phyloP scores from a whole-genome alignment of 2,888 invertebrate species.

The Prosopocoilus inquinatus region DNA sequence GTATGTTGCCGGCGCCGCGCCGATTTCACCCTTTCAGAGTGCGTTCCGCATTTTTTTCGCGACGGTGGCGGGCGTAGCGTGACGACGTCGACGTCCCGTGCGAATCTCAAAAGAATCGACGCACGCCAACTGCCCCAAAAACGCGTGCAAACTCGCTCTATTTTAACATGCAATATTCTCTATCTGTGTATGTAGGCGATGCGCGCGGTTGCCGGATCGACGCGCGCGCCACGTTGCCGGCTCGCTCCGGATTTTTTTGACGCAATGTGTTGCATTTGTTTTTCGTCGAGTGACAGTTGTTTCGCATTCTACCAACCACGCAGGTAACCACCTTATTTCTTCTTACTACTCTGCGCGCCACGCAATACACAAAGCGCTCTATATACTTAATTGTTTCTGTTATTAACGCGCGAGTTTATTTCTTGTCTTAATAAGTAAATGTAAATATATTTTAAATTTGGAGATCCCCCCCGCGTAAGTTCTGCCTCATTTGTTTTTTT shows the following conservation, averaged over 20 bases:
- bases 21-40: conserved; percentile 14
- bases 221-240: conserved; percentile 29
- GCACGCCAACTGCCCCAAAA: conserved; percentile 21
- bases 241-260: conserved; percentile 23
- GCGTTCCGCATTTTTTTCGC: conserved; percentile 8
- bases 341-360: too few species aligned
- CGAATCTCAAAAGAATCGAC: conserved; percentile 24
- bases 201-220: conserved; percentile 30
- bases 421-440: too few species aligned
- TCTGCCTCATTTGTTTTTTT: too few species aligned
- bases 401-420: too few species aligned
- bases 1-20: conserved; percentile 4
- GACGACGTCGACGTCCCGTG: conserved; percentile 7
- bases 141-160: conserved; percentile 27
- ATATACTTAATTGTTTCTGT: too few species aligned
- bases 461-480: too few species aligned
- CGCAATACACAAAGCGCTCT: too few species aligned
- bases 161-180: conserved; percentile 34
- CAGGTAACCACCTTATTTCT: too few species aligned
- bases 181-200: conserved; percentile 36
- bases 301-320: not conserved
- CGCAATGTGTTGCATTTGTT: conserved; percentile 20
- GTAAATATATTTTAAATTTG: too few species aligned
- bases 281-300: conserved; percentile 7
- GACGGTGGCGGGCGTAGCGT: conserved; percentile 19